phyloP scores from a whole-genome alignment of 2,113 vertebrate genomes.

The Porphyrio hochstetteri region DNA sequence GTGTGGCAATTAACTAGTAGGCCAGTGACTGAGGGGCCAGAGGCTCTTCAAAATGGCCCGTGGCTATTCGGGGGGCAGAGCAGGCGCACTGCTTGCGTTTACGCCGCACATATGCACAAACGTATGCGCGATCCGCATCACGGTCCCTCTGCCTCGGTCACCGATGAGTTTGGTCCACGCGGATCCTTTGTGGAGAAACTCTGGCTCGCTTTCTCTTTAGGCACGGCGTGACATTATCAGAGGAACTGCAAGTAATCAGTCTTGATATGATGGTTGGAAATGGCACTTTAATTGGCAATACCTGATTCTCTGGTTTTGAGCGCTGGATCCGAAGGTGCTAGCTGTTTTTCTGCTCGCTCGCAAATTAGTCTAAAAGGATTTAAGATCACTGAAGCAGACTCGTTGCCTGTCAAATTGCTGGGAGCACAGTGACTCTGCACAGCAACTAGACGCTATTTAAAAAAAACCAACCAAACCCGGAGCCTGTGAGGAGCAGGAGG shows the following conservation, averaged over 20 bases:
- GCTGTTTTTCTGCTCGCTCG: slow-evolving; percentile 84
- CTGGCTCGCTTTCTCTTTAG: slow-evolving; percentile 63
- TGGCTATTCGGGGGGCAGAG: slow-evolving; percentile 85
- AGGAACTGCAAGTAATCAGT: slow-evolving; percentile 78
- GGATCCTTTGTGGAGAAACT: slow-evolving; percentile 47
- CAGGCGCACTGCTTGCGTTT: slow-evolving; percentile 61
- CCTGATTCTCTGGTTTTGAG: slow-evolving; percentile 73
- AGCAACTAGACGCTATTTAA: slow-evolving; percentile 70
- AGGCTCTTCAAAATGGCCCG: slow-evolving; percentile 91
- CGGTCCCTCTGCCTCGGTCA: slow-evolving; percentile 54
- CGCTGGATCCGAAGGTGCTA: slow-evolving; percentile 76
- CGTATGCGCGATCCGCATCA: slow-evolving; percentile 70
- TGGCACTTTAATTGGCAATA: slow-evolving; percentile 81
- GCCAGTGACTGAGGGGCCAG: slow-evolving; percentile 94
- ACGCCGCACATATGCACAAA: slow-evolving; percentile 71
- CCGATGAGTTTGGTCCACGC: slow-evolving; percentile 29
- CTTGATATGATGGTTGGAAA: slow-evolving; percentile 82
- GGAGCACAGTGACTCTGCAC: slow-evolving; percentile 66
- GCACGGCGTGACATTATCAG: slow-evolving; percentile 80
- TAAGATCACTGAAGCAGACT: slow-evolving; percentile 82
- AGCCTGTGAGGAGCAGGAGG: slow-evolving; percentile 65
- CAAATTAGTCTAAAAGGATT: slow-evolving; percentile 86
- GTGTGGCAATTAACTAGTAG: slow-evolving; percentile 97
- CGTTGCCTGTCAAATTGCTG: slow-evolving; percentile 73
- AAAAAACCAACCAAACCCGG: neutral